phyloP scores from a whole-genome alignment of 2,888 invertebrate genomes.

The Boloria selene region DNA sequence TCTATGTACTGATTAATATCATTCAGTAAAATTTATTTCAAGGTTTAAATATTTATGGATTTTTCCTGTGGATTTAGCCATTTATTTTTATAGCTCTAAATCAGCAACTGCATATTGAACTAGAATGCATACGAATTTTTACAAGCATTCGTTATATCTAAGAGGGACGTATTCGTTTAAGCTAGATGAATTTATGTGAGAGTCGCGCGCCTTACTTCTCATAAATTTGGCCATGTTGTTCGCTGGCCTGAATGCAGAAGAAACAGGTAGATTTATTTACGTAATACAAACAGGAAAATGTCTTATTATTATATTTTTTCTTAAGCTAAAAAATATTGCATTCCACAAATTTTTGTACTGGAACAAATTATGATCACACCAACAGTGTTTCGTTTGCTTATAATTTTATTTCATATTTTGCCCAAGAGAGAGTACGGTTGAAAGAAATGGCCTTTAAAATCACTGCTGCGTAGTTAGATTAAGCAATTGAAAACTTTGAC shows the following conservation, averaged over 20 bases:
- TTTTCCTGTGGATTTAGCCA: constrained; percentile 8
- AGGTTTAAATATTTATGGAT: not conserved
- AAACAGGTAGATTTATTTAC: constrained; percentile 20
- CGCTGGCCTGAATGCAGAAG: constrained; percentile 22
- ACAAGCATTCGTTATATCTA: constrained; percentile 35
- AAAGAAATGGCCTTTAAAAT: constrained; percentile 11
- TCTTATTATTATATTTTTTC: not conserved
- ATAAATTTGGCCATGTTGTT: constrained; percentile 33
- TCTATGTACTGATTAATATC: no score
- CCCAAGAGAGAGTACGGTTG: not conserved
- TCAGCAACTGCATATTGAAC: constrained; percentile 22
- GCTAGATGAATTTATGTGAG: constrained; percentile 37
- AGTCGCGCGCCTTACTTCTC: constrained; percentile 34
- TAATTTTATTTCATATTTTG: not conserved
- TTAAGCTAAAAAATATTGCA: not conserved
- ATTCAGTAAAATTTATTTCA: no score
- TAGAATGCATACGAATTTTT: constrained; percentile 30
- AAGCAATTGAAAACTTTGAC: constrained; percentile 20
- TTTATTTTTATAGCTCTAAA: constrained; percentile 11
- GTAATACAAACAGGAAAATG: not conserved
- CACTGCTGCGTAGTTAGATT: constrained; percentile 20
- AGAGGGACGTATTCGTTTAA: constrained; percentile 37
- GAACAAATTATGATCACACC: constrained; percentile 9
- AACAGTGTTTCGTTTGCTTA: no score
- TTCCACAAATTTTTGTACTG: not conserved